Evolutionary conservation across 2,888 invertebrate species (phyloP).

Genomic region (Drosophila sordidapex): DNA sequence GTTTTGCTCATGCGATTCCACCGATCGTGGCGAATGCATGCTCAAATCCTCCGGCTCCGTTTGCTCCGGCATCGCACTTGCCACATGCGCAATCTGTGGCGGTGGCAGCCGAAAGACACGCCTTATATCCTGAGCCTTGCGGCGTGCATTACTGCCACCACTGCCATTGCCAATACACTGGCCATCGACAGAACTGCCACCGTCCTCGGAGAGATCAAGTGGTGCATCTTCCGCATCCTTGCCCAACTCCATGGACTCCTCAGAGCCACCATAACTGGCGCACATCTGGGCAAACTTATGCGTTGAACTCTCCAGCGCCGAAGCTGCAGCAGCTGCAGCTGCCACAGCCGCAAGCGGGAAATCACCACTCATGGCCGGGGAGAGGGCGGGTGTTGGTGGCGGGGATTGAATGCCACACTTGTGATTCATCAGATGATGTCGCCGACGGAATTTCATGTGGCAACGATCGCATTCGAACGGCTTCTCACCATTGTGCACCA

Average conservation of each 20-base stretch:
- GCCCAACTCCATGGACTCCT: conserved; percentile 79
- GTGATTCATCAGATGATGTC: conserved; percentile 94
- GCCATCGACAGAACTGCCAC: conserved; percentile 81
- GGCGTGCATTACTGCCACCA: conserved; percentile 71
- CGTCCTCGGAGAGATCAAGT: conserved; percentile 85
- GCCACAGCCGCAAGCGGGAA: conserved; percentile 67
- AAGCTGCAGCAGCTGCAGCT: conserved; percentile 59
- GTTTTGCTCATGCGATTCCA: conserved; percentile 72
- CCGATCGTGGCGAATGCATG: conserved; percentile 86
- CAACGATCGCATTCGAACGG: conserved; percentile 94
- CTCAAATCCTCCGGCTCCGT: conserved; percentile 96
- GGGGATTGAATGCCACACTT: conserved; percentile 88
- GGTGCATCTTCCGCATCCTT: conserved; percentile 84
- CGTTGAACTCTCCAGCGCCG: conserved; percentile 59
- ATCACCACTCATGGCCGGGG: conserved; percentile 82
- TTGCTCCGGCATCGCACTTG: conserved; percentile 89
- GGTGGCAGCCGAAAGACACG: conserved; percentile 86
- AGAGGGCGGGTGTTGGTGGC: conserved; percentile 83
- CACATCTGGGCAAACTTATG: conserved; percentile 83
- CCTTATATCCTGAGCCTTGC: conserved; percentile 86
- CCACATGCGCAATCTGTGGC: conserved; percentile 83
- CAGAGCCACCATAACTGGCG: conserved; percentile 83
- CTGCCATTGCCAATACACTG: conserved; percentile 61
- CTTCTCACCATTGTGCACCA: conserved; percentile 96
- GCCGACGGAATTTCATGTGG: conserved; percentile 91